Percentiles rank a stretch among this genome's conserved stretches.
Conservation (phyloP, 2,797 vertebrate genomes). For the Mormyrus proboscirostris region DNA sequence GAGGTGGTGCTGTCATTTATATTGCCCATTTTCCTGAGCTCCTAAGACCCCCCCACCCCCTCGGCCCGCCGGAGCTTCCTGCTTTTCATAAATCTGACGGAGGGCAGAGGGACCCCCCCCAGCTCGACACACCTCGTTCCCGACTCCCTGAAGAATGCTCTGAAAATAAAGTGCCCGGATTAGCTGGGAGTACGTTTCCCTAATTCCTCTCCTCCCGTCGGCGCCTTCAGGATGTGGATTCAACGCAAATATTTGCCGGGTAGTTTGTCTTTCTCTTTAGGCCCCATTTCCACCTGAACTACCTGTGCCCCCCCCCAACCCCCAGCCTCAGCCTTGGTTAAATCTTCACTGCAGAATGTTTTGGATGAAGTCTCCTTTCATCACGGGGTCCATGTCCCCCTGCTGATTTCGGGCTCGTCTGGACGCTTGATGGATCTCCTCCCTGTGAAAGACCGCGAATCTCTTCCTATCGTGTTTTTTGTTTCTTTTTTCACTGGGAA, state of each 20-base stretch:
- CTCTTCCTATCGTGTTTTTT: conserved; percentile 44
- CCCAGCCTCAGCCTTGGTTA: conserved; percentile 30
- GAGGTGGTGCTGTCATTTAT: conserved; percentile 60
- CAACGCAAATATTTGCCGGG: conserved; percentile 48
- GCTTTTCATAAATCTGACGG: conserved; percentile 70
- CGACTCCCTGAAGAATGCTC: conserved; percentile 46
- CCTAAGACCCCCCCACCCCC: conserved; percentile 52
- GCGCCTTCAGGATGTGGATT: conserved; percentile 44
- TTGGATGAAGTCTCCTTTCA: conserved; percentile 56
- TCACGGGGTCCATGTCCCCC: conserved; percentile 48
- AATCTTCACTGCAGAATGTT: conserved; percentile 43
- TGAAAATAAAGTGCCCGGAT: conserved; percentile 44
- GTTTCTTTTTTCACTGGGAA: conserved; percentile 47
- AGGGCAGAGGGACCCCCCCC: conserved; percentile 63
- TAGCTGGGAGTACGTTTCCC: conserved; percentile 51
- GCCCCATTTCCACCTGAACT: conserved; percentile 46
- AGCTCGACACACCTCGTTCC: conserved; percentile 48
- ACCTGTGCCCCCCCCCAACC: conserved; percentile 21
- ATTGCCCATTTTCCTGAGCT: conserved; percentile 67
- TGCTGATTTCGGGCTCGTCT: conserved; percentile 50
- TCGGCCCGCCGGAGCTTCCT: conserved; percentile 53
- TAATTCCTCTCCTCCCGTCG: conserved; percentile 43
- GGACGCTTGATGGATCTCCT: conserved; percentile 32
- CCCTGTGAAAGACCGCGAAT: conserved; percentile 40
- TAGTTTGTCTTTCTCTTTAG: conserved; percentile 42